Base-by-base conservation (phyloP, 2,797 vertebrate genomes). In the Alca torda region DNA sequence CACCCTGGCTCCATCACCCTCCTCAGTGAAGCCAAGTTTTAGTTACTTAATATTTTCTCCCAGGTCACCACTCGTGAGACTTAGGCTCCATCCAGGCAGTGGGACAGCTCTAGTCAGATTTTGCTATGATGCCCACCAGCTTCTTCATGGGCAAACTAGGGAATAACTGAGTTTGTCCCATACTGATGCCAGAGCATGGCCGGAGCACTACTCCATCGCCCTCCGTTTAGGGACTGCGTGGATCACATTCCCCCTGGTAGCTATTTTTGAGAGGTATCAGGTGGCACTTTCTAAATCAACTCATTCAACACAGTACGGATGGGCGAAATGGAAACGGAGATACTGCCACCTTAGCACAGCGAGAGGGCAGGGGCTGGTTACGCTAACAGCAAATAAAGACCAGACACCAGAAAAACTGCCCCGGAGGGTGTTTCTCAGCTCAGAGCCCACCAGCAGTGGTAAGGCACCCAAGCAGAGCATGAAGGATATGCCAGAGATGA, bases 211-310 rank as follows among this genome's bases (percentile, higher is more conserved):
- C 39, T 53, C 70, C 89, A 45, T 8, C 28, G 61, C 25, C 33
- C 72, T 35, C 53, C 81, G 64, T 19, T 63, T 10, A 13, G 10
- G 3, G 41, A 53, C 37, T 4, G 9, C 1, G 1, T 13, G 69
- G 93, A 87, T 93, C 93, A 63, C 64, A 31, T 87, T 91, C 45
- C 72, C 84, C 23, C 39, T 35, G 30, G 59, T 7, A 35, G 59
- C 92, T 95, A 96, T 95, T 95, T 95, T 80, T 45, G 75, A 93
- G 68, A 65, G 48, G 48, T 83, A 83, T 93, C 95, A 4, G 37
- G 75, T 91, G 81, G 68, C 87, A 68, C 78, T 94, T 92, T 67
- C 60, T 61, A 91, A 91, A 78, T 53, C 82, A 85, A 80, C 56
- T 60, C 6, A 5, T 23, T 61, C 43, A 72, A 11, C 37, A 11